Evolutionary conservation across 1,140 invertebrate species (phyloP).

Genomic region (Cotesia glomerata): DNA sequence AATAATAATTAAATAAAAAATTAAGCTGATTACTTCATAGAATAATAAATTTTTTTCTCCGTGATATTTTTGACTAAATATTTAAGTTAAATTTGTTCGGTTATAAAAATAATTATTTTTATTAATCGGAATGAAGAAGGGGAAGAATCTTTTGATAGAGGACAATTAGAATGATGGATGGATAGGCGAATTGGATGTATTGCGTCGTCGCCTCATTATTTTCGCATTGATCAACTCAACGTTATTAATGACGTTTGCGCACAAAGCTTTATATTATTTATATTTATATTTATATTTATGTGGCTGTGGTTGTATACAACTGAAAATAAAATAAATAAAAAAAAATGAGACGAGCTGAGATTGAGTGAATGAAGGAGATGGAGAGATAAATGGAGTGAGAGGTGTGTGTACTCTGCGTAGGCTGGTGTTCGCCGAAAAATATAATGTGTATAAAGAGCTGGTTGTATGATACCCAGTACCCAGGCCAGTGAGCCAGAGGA

Average conservation of each 20-base stretch:
- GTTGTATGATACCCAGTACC: background rate
- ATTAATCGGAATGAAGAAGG: no score
- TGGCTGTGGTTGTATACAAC: background rate
- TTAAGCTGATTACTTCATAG: no score
- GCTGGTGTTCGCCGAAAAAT: background rate
- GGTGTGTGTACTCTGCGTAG: background rate
- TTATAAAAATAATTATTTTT: no score
- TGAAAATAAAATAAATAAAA: background rate
- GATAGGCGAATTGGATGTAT: conserved; percentile 1
- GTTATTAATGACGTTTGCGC: conserved; percentile 10
- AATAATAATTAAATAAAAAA: no score
- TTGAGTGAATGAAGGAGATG: background rate
- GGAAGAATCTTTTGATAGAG: background rate
- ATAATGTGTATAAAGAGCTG: background rate
- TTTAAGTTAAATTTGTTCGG: no score
- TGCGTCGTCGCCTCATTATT: conserved; percentile 14
- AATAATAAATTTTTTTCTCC: no score
- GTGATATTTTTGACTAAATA: no score
- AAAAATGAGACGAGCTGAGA: background rate
- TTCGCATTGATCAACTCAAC: conserved; percentile 5
- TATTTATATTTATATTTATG: no score
- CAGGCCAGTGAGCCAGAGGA: background rate
- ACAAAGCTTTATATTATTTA: background rate
- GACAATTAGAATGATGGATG: conserved; percentile 4
- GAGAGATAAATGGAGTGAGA: background rate